phyloP scores from a whole-genome alignment of 2,797 vertebrate species.

The Limnodromus scolopaceus region DNA sequence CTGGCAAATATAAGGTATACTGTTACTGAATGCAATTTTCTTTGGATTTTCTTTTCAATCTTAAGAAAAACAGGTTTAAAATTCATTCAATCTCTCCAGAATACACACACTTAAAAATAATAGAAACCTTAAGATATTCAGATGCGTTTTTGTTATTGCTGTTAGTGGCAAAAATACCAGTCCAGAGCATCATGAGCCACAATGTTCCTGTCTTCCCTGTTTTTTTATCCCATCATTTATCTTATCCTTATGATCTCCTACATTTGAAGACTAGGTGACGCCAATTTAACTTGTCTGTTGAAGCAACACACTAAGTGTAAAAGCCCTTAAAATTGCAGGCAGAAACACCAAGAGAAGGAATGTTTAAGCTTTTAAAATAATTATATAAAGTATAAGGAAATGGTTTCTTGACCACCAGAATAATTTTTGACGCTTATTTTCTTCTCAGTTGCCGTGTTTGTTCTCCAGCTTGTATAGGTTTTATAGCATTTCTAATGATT shows the following conservation, averaged over 20 bases:
- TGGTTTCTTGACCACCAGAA: not conserved
- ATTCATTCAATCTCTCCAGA: not conserved
- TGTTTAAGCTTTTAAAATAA: not conserved
- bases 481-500: not conserved
- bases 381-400: not conserved
- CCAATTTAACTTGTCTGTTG: not conserved
- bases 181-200: rapidly evolving
- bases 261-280: not conserved
- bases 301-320: not conserved
- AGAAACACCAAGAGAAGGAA: not conserved
- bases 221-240: not conserved
- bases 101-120: not conserved
- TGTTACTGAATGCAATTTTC: not conserved
- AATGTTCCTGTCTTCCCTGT: rapidly evolving
- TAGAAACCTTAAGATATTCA: not conserved
- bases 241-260: not conserved
- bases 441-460: not conserved
- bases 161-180: not conserved
- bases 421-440: not conserved
- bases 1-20: not conserved
- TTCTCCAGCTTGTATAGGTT: not conserved
- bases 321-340: not conserved
- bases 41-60: not conserved
- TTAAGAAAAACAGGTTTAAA: not conserved
- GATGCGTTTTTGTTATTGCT: not conserved